Evolutionary conservation across 2,888 invertebrate species (phyloP), one percentile per base, ranked within the genome.

Genomic region (Agrochola lychnidis): DNA sequence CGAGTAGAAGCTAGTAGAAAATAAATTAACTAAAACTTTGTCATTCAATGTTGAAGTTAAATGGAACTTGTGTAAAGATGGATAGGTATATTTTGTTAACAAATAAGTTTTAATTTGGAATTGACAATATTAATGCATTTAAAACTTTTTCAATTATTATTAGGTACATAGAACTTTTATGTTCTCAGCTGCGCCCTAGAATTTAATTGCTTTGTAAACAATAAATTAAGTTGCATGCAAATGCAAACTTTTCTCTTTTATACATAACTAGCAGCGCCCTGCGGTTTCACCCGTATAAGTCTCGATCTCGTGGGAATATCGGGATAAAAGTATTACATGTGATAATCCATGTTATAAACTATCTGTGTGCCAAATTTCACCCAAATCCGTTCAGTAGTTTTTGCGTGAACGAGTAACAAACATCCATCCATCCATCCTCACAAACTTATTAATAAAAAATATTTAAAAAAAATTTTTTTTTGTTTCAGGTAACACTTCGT

Each of bases 401-500:
- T n/a, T n/a, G n/a, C n/a, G n/a, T n/a, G n/a, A n/a, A n/a, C n/a
- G n/a, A n/a, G n/a, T n/a, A n/a, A n/a, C n/a, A n/a, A n/a, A n/a
- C n/a, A n/a, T n/a, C n/a, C n/a, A n/a, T n/a, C n/a, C n/a, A n/a
- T n/a, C n/a, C n/a, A n/a, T n/a, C n/a, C n/a, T n/a, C n/a, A n/a
- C n/a, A n/a, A n/a, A n/a, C n/a, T n/a, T n/a, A n/a, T n/a, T n/a
- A n/a, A n/a, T n/a, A n/a, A n/a, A n/a, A n/a, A n/a, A n/a, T n/a
- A n/a, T n/a, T n/a, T n/a, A n/a, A n/a, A n/a, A n/a, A n/a, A n/a
- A n/a, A n/a, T n/a, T n/a, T n/a, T n/a, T n/a, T 51, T 57, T 82
- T 79, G 82, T 82, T 83, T 73, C 84, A 82, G 84, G 82, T 82
- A 79, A 63, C 12, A 22, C 36, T 56, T 30, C 51, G 7, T 42